Evolutionary conservation across 35 echinoderm and acorn worm genomes (phyloP).

Genomic region (Lytechinus variegatus): DNA sequence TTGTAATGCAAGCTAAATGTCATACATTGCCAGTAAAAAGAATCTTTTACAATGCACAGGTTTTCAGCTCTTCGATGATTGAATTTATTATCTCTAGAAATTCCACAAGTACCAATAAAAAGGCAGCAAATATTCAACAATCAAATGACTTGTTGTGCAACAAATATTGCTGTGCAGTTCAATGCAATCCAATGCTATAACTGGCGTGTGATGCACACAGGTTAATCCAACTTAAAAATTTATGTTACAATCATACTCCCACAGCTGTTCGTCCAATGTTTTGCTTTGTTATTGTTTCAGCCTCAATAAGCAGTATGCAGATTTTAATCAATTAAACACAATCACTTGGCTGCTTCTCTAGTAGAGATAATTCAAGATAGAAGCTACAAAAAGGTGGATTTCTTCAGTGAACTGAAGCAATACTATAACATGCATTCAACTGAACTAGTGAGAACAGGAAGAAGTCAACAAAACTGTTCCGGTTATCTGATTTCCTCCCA

Average conservation of each 20-base stretch:
- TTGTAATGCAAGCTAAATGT: not conserved
- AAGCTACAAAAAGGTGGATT: not conserved
- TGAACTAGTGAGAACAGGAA: not conserved
- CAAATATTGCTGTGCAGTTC: not conserved
- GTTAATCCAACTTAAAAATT: not conserved
- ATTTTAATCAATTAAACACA: not conserved
- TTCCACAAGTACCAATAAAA: not conserved
- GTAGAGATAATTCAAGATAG: not conserved
- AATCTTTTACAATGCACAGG: not conserved
- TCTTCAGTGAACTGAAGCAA: not conserved
- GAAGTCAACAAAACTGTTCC: not conserved
- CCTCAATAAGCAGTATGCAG: not conserved
- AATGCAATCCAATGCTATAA: not conserved
- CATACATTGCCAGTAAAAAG: not conserved
- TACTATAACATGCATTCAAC: not conserved
- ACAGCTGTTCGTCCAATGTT: not conserved
- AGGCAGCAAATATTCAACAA: not conserved
- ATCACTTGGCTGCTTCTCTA: not conserved
- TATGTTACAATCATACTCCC: not conserved
- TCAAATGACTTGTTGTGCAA: not conserved
- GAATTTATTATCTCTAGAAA: not conserved
- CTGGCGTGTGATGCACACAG: not conserved
- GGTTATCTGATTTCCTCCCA: constrained; percentile 17
- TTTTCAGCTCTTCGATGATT: not conserved
- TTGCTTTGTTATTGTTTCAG: not conserved